Evolutionary conservation across 2,797 vertebrate species (phyloP).

Genomic region (Rhynchonycteris naso): DNA sequence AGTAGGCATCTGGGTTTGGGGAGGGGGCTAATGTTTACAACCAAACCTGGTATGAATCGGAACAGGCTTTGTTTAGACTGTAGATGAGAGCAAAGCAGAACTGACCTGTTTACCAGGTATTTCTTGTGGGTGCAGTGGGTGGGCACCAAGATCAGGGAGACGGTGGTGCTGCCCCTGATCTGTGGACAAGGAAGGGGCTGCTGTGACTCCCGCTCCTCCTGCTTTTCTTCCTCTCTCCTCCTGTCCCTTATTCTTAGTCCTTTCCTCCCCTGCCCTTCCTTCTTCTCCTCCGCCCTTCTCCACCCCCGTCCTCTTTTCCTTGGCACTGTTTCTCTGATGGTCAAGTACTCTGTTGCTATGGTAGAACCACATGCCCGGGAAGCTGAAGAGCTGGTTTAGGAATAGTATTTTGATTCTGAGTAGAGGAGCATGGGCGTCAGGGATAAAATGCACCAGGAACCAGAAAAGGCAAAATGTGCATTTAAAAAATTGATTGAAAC

Average conservation of each 20-base stretch:
- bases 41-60: neutral
- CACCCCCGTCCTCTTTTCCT: neutral
- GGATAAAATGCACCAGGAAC: neutral
- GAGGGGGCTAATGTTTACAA: neutral
- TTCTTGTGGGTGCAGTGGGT: neutral
- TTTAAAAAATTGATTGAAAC: neutral
- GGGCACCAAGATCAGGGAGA: neutral
- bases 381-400: neutral
- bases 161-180: neutral
- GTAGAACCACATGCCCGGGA: neutral
- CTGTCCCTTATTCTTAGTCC: neutral
- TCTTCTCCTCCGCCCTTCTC: too few relatives aligned
- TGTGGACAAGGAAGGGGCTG: neutral
- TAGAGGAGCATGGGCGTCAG: neutral
- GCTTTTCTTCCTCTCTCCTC: neutral
- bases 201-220: fast-evolving
- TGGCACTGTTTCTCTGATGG: neutral
- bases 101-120: neutral
- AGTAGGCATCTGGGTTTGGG: neutral
- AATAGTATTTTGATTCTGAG: too few relatives aligned
- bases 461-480: neutral
- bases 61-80: neutral
- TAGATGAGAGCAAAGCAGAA: neutral
- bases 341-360: neutral
- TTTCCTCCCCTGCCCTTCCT: neutral